A percentile compares a stretch with the other conserved stretches of the same genome.
These are phyloP conservation scores for Corythoichthys haematopterus DNA, from an alignment of 2,113 vertebrate species.

Conservation along the genomic window DNA sequence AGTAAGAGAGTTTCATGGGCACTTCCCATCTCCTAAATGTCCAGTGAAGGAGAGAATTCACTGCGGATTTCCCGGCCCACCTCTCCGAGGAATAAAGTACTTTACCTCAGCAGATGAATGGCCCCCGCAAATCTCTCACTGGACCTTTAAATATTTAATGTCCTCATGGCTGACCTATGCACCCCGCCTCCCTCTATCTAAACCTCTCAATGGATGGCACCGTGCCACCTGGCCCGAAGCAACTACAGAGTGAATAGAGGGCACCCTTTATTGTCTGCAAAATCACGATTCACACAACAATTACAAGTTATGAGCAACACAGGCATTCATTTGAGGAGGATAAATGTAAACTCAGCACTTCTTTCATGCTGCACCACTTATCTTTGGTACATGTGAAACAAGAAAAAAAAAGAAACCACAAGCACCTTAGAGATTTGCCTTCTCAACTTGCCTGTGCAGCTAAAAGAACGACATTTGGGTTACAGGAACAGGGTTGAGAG, in stretches of 20 bases:
- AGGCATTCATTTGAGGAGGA: conserved; percentile 30
- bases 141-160: conserved; percentile 61
- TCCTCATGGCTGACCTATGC: conserved; percentile 49
- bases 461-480: conserved; percentile 11
- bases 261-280: conserved; percentile 48
- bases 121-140: conserved; percentile 55
- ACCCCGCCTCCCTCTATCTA: conserved; percentile 25
- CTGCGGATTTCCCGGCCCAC: conserved; percentile 17
- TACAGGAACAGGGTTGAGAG: neutral
- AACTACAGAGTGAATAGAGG: conserved; percentile 43
- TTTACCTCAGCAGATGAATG: conserved; percentile 37
- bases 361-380: neutral
- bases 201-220: conserved; percentile 61
- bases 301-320: conserved; percentile 43
- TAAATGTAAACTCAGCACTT: conserved; percentile 20
- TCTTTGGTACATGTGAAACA: neutral
- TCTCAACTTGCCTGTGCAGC: conserved; percentile 18
- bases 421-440: conserved; percentile 12
- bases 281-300: conserved; percentile 58
- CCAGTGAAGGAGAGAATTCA: conserved; percentile 11
- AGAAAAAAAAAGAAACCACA: neutral
- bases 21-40: conserved; percentile 19
- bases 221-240: conserved; percentile 59
- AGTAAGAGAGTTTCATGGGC: conserved; percentile 9
- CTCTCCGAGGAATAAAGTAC: conserved; percentile 20